Evolutionary conservation across 2,888 invertebrate species (phyloP).

Genomic region (Torymus auratus): DNA sequence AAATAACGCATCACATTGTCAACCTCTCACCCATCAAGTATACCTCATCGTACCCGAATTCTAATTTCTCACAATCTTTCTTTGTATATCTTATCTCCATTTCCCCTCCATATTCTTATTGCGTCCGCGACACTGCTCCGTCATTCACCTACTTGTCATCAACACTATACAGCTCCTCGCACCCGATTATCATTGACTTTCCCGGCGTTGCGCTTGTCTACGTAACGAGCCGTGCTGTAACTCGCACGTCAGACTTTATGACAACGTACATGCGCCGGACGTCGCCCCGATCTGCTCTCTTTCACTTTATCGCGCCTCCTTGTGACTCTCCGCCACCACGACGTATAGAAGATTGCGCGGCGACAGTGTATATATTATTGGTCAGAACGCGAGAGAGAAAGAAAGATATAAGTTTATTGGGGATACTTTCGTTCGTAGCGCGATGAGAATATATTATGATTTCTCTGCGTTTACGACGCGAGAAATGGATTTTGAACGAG

Average conservation of each 20-base stretch:
- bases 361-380: no score
- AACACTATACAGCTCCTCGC: constrained; percentile 30
- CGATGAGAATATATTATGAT: constrained; percentile 1
- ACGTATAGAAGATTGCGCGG: constrained; percentile 6
- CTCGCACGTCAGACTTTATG: constrained; percentile 31
- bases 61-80: no score
- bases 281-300: constrained; percentile 27
- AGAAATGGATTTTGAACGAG: background rate
- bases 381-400: no score
- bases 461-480: background rate
- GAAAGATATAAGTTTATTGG: no score
- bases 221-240: no score
- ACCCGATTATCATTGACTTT: constrained; percentile 35
- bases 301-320: constrained; percentile 1
- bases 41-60: no score
- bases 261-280: constrained; percentile 25
- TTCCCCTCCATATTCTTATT: no score
- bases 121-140: no score
- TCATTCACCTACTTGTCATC: background rate
- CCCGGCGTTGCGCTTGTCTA: no score
- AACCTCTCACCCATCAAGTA: no score
- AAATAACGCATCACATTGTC: no score
- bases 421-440: background rate
- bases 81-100: no score
- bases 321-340: background rate